Conservation (phyloP, 2,888 invertebrate genomes). For the Geotrupes spiniger region DNA sequence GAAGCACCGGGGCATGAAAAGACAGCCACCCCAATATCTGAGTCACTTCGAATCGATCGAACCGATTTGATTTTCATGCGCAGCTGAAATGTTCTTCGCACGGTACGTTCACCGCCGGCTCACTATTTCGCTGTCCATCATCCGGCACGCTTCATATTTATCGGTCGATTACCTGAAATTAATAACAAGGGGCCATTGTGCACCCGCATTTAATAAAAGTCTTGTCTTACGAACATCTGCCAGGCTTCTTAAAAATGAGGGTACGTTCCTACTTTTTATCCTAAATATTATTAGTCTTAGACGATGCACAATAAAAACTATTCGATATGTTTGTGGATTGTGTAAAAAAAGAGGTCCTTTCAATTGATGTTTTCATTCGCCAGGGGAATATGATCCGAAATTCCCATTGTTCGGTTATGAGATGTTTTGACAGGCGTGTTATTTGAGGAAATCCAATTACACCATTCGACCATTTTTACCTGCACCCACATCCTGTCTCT, state of each 20-base stretch:
- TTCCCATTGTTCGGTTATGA: slow-evolving; percentile 27
- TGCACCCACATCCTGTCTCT: no score
- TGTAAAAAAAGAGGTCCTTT: no score
- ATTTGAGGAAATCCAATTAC: slow-evolving; percentile 1
- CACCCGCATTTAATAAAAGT: background rate
- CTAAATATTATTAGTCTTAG: no score
- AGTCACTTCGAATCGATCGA: slow-evolving; percentile 32
- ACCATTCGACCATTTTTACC: no score
- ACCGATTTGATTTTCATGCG: slow-evolving; percentile 28
- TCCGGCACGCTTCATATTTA: slow-evolving; percentile 26
- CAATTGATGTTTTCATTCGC: no score
- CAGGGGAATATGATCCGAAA: slow-evolving; percentile 10
- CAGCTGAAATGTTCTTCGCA: slow-evolving; percentile 30
- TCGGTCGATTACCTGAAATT: slow-evolving; percentile 14
- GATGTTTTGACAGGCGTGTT: slow-evolving; percentile 30
- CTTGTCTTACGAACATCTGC: slow-evolving; percentile 4
- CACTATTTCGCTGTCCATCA: slow-evolving; percentile 40
- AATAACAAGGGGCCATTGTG: slow-evolving; percentile 5
- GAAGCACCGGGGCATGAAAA: no score
- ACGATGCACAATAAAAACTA: no score
- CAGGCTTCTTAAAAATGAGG: slow-evolving; percentile 1
- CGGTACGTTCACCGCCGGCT: slow-evolving; percentile 25
- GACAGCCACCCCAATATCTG: slow-evolving; percentile 10
- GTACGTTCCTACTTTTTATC: slow-evolving; percentile 1
- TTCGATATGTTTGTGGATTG: no score